These are phyloP conservation scores for Congeria kusceri DNA, from an alignment of 2,888 invertebrate species.

Conservation along the genomic window DNA sequence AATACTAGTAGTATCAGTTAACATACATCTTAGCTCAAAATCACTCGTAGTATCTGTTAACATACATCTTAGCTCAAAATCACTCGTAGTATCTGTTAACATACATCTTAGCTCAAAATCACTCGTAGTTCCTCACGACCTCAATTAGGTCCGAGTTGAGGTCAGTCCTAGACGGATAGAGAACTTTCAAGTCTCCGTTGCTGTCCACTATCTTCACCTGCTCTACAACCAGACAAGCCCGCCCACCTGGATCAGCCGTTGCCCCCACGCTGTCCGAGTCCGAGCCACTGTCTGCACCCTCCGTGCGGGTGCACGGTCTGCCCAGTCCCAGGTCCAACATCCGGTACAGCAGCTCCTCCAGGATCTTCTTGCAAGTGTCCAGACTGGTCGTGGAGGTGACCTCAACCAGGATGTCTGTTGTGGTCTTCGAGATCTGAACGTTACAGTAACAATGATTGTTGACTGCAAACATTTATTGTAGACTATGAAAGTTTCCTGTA, in stretches of 20 bases:
- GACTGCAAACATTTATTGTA: too few species aligned
- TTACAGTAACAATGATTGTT: too few species aligned
- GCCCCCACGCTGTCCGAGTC: slow-evolving; percentile 47
- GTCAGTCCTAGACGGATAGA: slow-evolving; percentile 93
- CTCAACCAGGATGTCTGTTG: slow-evolving; percentile 90
- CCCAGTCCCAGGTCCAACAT: slow-evolving; percentile 86
- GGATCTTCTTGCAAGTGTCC: slow-evolving; percentile 89
- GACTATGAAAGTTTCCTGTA: too few species aligned
- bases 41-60: too few species aligned
- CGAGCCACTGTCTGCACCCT: slow-evolving; percentile 33
- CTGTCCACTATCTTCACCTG: slow-evolving; percentile 91
- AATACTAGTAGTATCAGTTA: too few species aligned
- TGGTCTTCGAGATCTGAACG: slow-evolving; percentile 89
- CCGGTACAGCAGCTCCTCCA: slow-evolving; percentile 90
- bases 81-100: slow-evolving; percentile 61
- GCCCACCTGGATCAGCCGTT: slow-evolving; percentile 39
- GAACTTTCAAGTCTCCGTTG: slow-evolving; percentile 90
- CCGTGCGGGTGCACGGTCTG: slow-evolving; percentile 70
- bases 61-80: too few species aligned
- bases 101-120: too few species aligned
- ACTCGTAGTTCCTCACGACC: slow-evolving; percentile 67
- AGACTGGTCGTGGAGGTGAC: slow-evolving; percentile 91
- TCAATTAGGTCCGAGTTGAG: slow-evolving; percentile 84
- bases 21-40: too few species aligned
- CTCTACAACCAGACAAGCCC: slow-evolving; percentile 85